Base-by-base conservation (phyloP, 2,113 vertebrate genomes). In the Zapus hudsonius region DNA sequence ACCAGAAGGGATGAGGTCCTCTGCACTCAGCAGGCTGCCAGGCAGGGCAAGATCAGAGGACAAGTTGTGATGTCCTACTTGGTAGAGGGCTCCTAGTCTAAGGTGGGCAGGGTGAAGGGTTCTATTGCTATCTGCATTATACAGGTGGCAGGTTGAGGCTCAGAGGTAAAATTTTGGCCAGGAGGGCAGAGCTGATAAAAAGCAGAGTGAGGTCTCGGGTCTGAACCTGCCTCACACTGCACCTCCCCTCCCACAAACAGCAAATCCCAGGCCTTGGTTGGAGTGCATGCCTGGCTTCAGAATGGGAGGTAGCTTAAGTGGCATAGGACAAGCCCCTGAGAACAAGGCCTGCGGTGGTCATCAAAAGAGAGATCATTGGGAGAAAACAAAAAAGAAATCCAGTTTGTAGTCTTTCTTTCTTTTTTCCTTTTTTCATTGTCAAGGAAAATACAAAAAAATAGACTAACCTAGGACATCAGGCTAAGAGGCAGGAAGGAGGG, bases 61-160 rank as follows among this genome's bases (percentile, higher is more conserved):
- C 2, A 76, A 42, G 13, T 1, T 0, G 1, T 7, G 4, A 25
- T 15, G 7, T 25, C 36, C 0, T 0, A 57, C 19, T 1, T 27
- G 1, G 15, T 0, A 7, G 23, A 3, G 55, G 19, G 29, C 2
- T 67, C 79, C 33, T 23, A 69, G 0, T 12, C 27, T 52, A 31
- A 57, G 3, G 33, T 6, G 17, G 36, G 15, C 31, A 22, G 31
- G 59, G 16, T 0, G 3, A 25, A 22, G 22, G 6, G 16, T 0
- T 9, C 31, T 42, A n/a, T 7, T 15, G 16, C 9, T 31, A 27
- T 20, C 76, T 38, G 2, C 2, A 0, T 6, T 38, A 33, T 1
- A 8, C 7, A 70, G 87, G 20, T 8, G 1, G 6, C 5, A 70
- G 44, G 16, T 69, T 10, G 7, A 20, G 57, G 42, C 82, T 84